These are phyloP conservation scores for Actenoides lindsayi DNA, from an alignment of 2,113 vertebrate genomes.

Conservation along the genomic window DNA sequence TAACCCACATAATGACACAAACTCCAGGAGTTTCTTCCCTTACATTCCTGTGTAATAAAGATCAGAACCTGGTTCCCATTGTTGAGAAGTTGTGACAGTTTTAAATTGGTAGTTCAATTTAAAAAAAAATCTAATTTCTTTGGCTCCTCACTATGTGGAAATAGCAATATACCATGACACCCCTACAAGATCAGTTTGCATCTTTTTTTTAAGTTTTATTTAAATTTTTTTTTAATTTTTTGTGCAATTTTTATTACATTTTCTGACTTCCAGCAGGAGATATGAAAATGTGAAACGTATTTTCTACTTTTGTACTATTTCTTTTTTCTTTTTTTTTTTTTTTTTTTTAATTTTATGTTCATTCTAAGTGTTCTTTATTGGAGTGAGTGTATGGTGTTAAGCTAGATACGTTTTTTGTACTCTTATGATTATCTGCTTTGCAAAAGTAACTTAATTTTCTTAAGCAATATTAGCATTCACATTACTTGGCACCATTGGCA, in stretches of 20 bases:
- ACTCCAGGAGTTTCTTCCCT: background rate
- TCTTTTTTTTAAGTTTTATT: constrained; percentile 69
- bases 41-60: background rate
- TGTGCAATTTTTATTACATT: constrained; percentile 78
- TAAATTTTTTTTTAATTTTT: constrained; percentile 36
- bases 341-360: constrained; percentile 67
- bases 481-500: constrained; percentile 99
- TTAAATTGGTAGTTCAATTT: constrained; percentile 58
- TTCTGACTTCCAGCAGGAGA: constrained; percentile 82
- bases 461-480: constrained; percentile 97
- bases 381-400: constrained; percentile 87
- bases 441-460: constrained; percentile 91
- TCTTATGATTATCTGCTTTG: constrained; percentile 96
- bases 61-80: constrained; percentile 37
- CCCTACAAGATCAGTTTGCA: constrained; percentile 78
- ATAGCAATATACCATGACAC: constrained; percentile 79
- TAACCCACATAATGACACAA: background rate
- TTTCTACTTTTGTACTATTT: constrained; percentile 75
- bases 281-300: constrained; percentile 79
- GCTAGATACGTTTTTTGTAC: constrained; percentile 81
- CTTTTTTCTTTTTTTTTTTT: constrained; percentile 53
- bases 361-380: constrained; percentile 83
- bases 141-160: constrained; percentile 83
- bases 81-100: constrained; percentile 18
- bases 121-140: constrained; percentile 79